A percentile compares a stretch with the other conserved stretches of the same genome.
Conservation (phyloP, 2,113 vertebrate genomes). For the Psilopsiagon aymara region DNA sequence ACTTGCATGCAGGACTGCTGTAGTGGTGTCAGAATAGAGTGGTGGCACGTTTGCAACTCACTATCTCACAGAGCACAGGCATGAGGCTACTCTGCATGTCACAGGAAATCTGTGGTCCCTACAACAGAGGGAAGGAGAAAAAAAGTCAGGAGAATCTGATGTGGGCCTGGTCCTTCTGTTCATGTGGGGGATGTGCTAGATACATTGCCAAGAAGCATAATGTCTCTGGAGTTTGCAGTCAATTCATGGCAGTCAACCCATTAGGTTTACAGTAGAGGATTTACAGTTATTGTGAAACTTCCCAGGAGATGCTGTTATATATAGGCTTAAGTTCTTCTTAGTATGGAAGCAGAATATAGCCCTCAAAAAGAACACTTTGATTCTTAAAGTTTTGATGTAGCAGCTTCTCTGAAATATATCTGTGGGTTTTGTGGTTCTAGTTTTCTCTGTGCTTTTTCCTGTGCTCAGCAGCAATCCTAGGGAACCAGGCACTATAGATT, state of each 20-base stretch:
- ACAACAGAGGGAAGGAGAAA: background rate
- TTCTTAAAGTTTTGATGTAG: conserved; percentile 22
- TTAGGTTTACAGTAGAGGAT: conserved; percentile 25
- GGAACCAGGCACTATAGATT: background rate
- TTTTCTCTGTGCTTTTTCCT: background rate
- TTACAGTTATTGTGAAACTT: conserved; percentile 13
- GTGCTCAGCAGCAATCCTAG: background rate
- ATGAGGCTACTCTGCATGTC: background rate
- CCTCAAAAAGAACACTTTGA: background rate
- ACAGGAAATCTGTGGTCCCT: background rate
- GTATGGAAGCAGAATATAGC: background rate
- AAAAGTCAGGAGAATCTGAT: background rate
- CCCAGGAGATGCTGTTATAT: conserved; percentile 1
- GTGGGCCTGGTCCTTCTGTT: background rate
- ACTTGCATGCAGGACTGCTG: background rate
- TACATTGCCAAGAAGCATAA: background rate
- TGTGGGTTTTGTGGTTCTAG: background rate
- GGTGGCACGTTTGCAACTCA: background rate
- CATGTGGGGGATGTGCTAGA: background rate
- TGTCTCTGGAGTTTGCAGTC: background rate
- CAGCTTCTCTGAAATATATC: background rate
- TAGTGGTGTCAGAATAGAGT: background rate
- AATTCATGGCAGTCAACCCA: background rate
- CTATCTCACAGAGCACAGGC: background rate
- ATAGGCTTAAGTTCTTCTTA: background rate